phyloP scores from a whole-genome alignment of 1,140 invertebrate species.

The Diorhabda carinulata region DNA sequence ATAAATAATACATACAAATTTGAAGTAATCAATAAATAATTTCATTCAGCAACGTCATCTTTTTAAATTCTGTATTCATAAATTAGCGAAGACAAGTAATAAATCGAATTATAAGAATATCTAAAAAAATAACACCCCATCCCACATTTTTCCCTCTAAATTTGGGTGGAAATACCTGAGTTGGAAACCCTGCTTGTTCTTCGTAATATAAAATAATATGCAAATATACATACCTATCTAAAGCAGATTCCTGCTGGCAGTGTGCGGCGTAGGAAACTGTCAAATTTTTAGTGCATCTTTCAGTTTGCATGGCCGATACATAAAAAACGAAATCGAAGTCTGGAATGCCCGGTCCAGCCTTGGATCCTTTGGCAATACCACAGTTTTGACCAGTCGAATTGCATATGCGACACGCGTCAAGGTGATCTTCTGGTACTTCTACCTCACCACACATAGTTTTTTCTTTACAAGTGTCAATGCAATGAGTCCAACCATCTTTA shows the following conservation, averaged over 20 bases:
- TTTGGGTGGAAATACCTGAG: too few relatives aligned
- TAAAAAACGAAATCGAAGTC: slow-evolving; percentile 96
- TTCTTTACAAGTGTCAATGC: slow-evolving; percentile 78
- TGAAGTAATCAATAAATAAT: too few relatives aligned
- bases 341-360: slow-evolving; percentile 62
- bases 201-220: background rate
- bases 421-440: slow-evolving; percentile 82
- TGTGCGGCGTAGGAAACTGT: slow-evolving; percentile 98
- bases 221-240: slow-evolving; percentile 70
- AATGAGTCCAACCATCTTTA: slow-evolving; percentile 78
- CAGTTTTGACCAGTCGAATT: slow-evolving; percentile 81
- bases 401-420: slow-evolving; percentile 85
- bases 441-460: slow-evolving; percentile 94
- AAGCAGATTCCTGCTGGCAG: slow-evolving; percentile 91
- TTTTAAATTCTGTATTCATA: too few relatives aligned
- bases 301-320: slow-evolving; percentile 89
- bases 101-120: too few relatives aligned
- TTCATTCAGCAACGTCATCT: too few relatives aligned
- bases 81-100: too few relatives aligned
- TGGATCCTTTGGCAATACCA: slow-evolving; percentile 49
- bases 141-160: too few relatives aligned
- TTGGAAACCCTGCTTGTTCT: too few relatives aligned
- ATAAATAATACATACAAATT: too few relatives aligned
- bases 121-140: too few relatives aligned
- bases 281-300: slow-evolving; percentile 81